Conservation (phyloP, 2,888 invertebrate species). For the Syritta pipiens region DNA sequence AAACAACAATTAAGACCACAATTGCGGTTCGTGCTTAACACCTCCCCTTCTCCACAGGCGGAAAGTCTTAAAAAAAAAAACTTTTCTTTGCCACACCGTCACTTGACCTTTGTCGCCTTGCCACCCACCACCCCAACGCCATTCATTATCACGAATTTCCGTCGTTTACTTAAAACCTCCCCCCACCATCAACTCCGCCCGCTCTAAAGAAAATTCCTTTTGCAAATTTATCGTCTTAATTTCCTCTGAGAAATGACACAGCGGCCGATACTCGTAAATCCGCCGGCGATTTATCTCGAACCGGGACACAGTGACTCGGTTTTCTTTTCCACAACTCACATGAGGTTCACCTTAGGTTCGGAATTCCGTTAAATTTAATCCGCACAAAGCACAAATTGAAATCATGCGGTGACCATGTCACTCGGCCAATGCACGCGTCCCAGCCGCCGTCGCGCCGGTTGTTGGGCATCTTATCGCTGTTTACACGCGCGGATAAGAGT, state of each 20-base stretch:
- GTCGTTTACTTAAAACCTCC: too few relatives aligned
- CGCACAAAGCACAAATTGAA: constrained; percentile 59
- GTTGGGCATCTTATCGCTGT: constrained; percentile 62
- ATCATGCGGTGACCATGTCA: constrained; percentile 65
- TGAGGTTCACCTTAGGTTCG: constrained; percentile 55
- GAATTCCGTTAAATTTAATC: constrained; percentile 61
- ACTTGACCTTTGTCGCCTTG: too few relatives aligned
- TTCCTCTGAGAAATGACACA: constrained; percentile 59
- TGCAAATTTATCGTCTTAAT: constrained; percentile 64
- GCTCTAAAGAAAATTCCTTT: constrained; percentile 8
- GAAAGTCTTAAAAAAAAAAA: too few relatives aligned
- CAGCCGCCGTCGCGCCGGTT: too few relatives aligned
- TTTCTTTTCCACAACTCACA: too few relatives aligned
- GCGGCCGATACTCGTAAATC: constrained; percentile 56
- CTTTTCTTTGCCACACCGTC: too few relatives aligned
- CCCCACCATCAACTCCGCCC: background rate
- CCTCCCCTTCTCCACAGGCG: too few relatives aligned
- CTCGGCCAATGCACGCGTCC: too few relatives aligned
- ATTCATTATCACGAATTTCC: too few relatives aligned
- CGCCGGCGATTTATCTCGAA: constrained; percentile 62
- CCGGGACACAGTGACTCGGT: constrained; percentile 26
- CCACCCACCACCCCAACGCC: too few relatives aligned
- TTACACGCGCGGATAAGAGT: constrained; percentile 59
- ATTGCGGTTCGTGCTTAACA: too few relatives aligned
- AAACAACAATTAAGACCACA: too few relatives aligned